phyloP scores from a whole-genome alignment of 2,888 invertebrate species.

The Ophion slaviceki region DNA sequence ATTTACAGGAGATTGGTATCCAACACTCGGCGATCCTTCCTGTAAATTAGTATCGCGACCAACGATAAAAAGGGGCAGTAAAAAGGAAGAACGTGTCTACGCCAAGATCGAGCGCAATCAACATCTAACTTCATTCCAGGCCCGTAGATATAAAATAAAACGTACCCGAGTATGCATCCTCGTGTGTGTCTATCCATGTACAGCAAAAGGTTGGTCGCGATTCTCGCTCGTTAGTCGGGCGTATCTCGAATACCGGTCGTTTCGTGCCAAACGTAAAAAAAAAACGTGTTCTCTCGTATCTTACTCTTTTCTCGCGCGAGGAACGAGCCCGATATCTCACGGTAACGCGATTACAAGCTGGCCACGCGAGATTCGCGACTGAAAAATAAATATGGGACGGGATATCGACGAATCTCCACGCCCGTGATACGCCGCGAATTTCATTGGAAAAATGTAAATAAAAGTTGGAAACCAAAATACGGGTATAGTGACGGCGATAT shows the following conservation, averaged over 20 bases:
- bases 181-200: neutral
- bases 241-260: slow-evolving; percentile 51
- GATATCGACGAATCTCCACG: neutral
- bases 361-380: slow-evolving; percentile 23
- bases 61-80: slow-evolving; percentile 12
- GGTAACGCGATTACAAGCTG: slow-evolving; percentile 47
- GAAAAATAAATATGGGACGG: slow-evolving; percentile 1
- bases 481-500: neutral
- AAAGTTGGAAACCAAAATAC: too few species aligned
- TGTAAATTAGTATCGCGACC: slow-evolving; percentile 18
- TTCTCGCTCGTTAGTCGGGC: slow-evolving; percentile 56
- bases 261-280: slow-evolving; percentile 53
- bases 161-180: too few species aligned
- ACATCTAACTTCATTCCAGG: slow-evolving; percentile 20
- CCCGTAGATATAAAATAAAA: neutral
- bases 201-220: slow-evolving; percentile 37
- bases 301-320: too few species aligned
- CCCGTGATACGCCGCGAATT: too few species aligned
- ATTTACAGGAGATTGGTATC: slow-evolving; percentile 33
- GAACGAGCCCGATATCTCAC: slow-evolving; percentile 6
- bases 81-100: slow-evolving; percentile 6
- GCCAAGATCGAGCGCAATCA: slow-evolving; percentile 22
- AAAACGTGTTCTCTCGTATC: neutral
- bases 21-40: slow-evolving; percentile 30
- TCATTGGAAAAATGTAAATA: too few species aligned